phyloP scores from a whole-genome alignment of 2,797 vertebrate genomes.

The Falco concolor region DNA sequence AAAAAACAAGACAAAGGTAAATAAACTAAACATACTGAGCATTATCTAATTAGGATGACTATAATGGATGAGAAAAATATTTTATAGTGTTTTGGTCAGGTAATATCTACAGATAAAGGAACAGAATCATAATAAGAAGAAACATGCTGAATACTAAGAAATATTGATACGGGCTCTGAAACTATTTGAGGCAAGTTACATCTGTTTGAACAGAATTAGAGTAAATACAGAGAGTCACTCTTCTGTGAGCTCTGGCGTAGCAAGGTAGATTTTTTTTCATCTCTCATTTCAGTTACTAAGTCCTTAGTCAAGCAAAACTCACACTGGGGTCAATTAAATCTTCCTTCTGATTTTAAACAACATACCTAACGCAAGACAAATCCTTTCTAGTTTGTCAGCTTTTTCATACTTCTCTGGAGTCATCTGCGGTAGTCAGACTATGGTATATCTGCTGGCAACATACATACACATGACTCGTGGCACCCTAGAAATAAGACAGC shows the following conservation, averaged over 20 bases:
- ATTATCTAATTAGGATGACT: not conserved
- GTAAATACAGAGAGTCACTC: not conserved
- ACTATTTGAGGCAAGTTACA: not conserved
- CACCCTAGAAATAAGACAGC: not conserved
- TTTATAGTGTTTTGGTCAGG: not conserved
- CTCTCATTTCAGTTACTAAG: not conserved
- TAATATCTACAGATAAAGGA: not conserved
- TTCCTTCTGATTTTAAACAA: constrained; percentile 1
- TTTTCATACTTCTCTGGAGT: not conserved
- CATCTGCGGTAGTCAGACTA: not conserved
- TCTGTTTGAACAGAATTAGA: not conserved
- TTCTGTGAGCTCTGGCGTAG: not conserved
- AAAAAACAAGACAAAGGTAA: not conserved
- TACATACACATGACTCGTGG: not conserved
- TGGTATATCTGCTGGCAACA: not conserved
- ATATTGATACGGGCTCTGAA: not conserved
- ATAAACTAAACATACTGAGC: not conserved
- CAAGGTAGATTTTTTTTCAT: not conserved
- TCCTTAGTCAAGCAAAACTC: not conserved
- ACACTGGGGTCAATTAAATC: not conserved
- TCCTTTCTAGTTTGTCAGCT: not conserved
- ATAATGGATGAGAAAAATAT: not conserved
- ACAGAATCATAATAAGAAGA: not conserved
- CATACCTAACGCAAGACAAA: not conserved
- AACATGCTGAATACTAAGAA: not conserved